Base-by-base conservation (phyloP, 1,140 invertebrate genomes). In the Hirudo medicinalis region DNA sequence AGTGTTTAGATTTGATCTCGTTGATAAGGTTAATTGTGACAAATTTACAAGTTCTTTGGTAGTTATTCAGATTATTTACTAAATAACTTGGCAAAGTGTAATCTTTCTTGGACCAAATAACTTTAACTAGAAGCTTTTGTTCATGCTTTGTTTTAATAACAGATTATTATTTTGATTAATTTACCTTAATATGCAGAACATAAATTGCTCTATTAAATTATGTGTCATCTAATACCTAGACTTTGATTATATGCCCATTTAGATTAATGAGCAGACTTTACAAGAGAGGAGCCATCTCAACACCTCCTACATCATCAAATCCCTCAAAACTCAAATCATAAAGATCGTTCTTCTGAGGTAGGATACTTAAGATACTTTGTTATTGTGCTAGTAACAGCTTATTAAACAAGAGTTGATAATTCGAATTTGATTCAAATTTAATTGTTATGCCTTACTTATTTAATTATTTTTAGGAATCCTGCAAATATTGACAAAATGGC, bases 201-300 rank as follows among this genome's bases (percentile, higher is more conserved):
- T 36, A 2, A n/a, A n/a, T 6, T 36, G 32, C 2, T 36, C 5
- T 49, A 15, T 11, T 63, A 25, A 63, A 22, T 32, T 19, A 25
- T 63, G 22, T n/a, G 9, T 25, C 29, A 36, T 36, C 32, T 36
- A 36, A 36, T n/a, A 36, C 32, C 32, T 36, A 63, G 19, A 2
- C 22, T 25, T 32, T 22, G 13, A 63, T 63, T 32, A 11, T 15
- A 22, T 32, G 54, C 20, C 20, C 25, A 25, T 11, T 9, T 63
- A 93, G 91, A 90, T 94, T 54, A 98, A 98, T 83, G 94, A 94
- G 17, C 87, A 90, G 67, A 90, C 94, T 19, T 82, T 98, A 20
- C 88, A 92, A 80, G 92, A 92, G 74, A 85, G 93, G 79, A 95
- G 92, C 84, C 94, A 97, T 82, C 85, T 97, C 40, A 97, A 97